Percentiles rank a stretch among this genome's conserved stretches.
These are phyloP conservation scores for Zaprionus lineosus DNA, from an alignment of 2,888 invertebrate genomes.

Conservation along the genomic window DNA sequence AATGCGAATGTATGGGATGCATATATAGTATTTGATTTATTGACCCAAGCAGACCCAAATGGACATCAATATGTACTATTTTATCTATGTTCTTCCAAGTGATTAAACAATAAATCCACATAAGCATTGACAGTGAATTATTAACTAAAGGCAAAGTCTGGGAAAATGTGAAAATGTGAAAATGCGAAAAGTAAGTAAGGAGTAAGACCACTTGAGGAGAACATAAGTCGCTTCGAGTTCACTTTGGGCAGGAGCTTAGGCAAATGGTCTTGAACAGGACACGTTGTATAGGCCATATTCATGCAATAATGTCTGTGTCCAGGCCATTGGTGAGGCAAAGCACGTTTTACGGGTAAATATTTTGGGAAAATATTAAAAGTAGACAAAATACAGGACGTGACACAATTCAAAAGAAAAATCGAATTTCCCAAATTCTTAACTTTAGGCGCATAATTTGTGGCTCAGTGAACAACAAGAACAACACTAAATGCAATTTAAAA, in stretches of 20 bases:
- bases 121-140: conserved; percentile 67
- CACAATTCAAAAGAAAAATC: conserved; percentile 48
- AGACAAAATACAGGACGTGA: conserved; percentile 58
- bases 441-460: conserved; percentile 54
- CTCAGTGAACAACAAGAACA: conserved; percentile 23
- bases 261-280: conserved; percentile 15
- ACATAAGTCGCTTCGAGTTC: conserved; percentile 7
- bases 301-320: conserved; percentile 8
- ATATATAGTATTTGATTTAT: conserved; percentile 57
- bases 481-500: conserved; percentile 58
- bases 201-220: conserved; percentile 29
- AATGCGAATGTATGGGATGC: neutral
- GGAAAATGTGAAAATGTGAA: conserved; percentile 18
- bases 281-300: conserved; percentile 1
- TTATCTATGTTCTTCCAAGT: conserved; percentile 72
- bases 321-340: conserved; percentile 34
- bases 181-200: conserved; percentile 38
- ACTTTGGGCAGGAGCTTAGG: conserved; percentile 21
- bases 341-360: conserved; percentile 67
- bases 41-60: neutral
- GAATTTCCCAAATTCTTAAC: conserved; percentile 27
- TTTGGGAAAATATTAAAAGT: conserved; percentile 61
- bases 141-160: conserved; percentile 36
- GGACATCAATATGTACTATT: conserved; percentile 30
- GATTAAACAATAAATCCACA: conserved; percentile 73